Conservation (phyloP, 1,140 invertebrate genomes). For the Drosophila setifemur region DNA sequence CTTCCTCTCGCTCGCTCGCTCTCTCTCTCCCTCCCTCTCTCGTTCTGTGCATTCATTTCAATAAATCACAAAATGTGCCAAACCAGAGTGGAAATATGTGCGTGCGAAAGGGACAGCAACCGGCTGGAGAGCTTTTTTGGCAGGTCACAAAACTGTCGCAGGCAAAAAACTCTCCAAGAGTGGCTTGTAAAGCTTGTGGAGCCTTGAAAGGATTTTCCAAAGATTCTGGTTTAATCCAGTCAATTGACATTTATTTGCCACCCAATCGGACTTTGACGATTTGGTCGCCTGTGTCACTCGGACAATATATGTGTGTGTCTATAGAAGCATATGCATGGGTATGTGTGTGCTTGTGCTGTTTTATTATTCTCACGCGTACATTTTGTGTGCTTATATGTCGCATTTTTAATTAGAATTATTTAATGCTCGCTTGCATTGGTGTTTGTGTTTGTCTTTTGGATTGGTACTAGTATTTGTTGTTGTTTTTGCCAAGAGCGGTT, state of each 20-base stretch:
- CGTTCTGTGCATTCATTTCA: conserved; percentile 49
- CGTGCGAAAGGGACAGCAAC: conserved; percentile 2
- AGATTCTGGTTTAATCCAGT: no score
- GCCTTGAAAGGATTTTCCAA: background rate
- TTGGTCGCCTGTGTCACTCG: conserved; percentile 37
- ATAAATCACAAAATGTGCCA: conserved; percentile 45
- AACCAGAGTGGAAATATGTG: no score
- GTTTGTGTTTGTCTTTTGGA: no score
- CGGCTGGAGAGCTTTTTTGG: conserved; percentile 3
- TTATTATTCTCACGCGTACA: conserved; percentile 48
- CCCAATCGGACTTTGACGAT: conserved; percentile 14
- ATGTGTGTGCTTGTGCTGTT: conserved; percentile 5
- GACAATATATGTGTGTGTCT: background rate
- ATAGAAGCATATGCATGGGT: background rate
- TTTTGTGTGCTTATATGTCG: conserved; percentile 24
- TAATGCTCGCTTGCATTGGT: conserved; percentile 27
- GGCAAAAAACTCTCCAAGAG: conserved; percentile 7
- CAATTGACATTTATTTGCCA: no score
- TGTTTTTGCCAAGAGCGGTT: conserved; percentile 17
- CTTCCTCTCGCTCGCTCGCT: conserved; percentile 1
- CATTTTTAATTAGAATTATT: conserved; percentile 51
- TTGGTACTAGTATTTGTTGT: no score
- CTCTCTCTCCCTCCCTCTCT: no score
- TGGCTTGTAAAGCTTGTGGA: background rate
- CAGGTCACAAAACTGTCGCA: conserved; percentile 8